Base-by-base conservation (phyloP, 1,140 invertebrate species). In the Mercenaria mercenaria region DNA sequence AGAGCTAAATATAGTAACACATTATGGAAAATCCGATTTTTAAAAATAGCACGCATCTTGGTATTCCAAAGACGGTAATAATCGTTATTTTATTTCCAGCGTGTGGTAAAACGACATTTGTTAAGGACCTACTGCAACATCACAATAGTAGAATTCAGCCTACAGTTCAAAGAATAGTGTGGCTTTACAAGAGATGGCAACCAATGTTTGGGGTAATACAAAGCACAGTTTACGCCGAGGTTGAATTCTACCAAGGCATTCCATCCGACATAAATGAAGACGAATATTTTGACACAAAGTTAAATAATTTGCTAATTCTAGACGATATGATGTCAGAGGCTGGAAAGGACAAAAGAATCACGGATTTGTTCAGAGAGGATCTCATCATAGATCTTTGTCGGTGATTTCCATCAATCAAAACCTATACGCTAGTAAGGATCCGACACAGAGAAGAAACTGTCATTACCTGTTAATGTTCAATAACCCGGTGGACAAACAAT, bases 231-330 rank as follows among this genome's bases (percentile, higher is more conserved):
- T 26, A 8, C 11, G 83, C 89, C 13, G 32, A 43, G 23, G 89
- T 90, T 0, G 81, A 90, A 52, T 90, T 87, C 26, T 67, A 79
- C 0, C 81, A 84, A 52, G 81, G 69, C 10, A 79, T 85, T 13
- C 88, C 88, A 37, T 0, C 47, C 1, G 69, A 84, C 34, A 29
- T 79, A 23, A 56, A 85, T 6, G 29, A 90, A 26, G 81, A 90
- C 67, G 43, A 43, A 6, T 85, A 67, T 47, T 52, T 85, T n/a
- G 39, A 85, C 79, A 50, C 72, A 15, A 37, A 11, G 50, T 37
- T 79, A 15, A 61, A 88, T 18, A 88, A 86, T 39, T 59, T 86
- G 23, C 43, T 85, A 13, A 32, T 85, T 26, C 43, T 85, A n/a
- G 82, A 85, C 34, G 82, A 85, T 39, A 29, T 85, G 39, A 18